Conservation (phyloP, 2,113 vertebrate species). For the Callocephalon fimbriatum region DNA sequence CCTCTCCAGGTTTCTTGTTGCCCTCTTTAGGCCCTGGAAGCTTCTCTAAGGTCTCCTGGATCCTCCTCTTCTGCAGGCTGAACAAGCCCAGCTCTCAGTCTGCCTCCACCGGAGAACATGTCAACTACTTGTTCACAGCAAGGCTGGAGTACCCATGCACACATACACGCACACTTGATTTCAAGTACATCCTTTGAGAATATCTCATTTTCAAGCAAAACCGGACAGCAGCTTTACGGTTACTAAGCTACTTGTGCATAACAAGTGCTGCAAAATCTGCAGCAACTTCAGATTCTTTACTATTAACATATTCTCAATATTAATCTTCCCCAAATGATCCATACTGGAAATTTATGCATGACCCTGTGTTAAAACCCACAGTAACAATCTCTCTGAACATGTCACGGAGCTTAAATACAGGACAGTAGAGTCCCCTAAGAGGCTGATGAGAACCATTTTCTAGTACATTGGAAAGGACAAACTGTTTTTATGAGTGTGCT, state of each 20-base stretch:
- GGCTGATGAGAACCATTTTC: slow-evolving; percentile 25
- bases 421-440: not conserved
- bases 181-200: not conserved
- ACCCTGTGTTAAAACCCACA: not conserved
- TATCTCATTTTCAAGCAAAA: not conserved
- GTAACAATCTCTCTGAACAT: not conserved
- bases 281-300: not conserved
- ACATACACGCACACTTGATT: fast-evolving
- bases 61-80: not conserved
- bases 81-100: not conserved
- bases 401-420: not conserved
- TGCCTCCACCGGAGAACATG: not conserved
- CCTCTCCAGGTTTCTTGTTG: not conserved
- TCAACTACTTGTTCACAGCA: not conserved
- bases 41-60: not conserved
- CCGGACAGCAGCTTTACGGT: fast-evolving
- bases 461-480: slow-evolving; percentile 20
- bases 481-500: not conserved
- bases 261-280: not conserved
- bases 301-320: not conserved
- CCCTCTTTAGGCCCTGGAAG: not conserved
- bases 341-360: not conserved
- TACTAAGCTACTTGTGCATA: not conserved
- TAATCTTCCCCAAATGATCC: slow-evolving; percentile 35
- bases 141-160: not conserved